Percentiles rank a stretch among this genome's conserved stretches.
Evolutionary conservation across 2,888 invertebrate genomes (phyloP).

Genomic region (Parochlus steinenii): DNA sequence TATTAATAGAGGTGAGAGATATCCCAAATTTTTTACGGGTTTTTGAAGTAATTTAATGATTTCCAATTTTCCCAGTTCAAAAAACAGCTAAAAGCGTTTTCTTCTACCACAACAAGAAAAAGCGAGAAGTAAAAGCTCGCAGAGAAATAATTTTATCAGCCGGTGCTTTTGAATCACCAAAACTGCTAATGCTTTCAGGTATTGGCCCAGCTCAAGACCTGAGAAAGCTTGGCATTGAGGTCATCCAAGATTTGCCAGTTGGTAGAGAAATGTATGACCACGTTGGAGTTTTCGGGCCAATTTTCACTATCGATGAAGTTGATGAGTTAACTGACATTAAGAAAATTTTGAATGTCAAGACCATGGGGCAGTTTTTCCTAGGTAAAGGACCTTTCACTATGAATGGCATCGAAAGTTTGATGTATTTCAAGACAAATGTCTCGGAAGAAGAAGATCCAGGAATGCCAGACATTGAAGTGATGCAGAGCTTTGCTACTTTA

Average conservation of each 20-base stretch:
- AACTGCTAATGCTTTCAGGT: constrained; percentile 77
- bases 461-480: constrained; percentile 46
- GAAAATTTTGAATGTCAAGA: constrained; percentile 13
- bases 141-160: constrained; percentile 78
- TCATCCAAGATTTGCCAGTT: constrained; percentile 47
- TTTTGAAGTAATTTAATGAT: no score
- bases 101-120: constrained; percentile 32
- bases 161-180: constrained; percentile 78
- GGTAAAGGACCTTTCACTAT: constrained; percentile 34
- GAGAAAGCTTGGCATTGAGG: constrained; percentile 35
- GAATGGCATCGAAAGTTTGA: constrained; percentile 51
- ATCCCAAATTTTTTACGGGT: no score
- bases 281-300: constrained; percentile 34
- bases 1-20: constrained; percentile 26
- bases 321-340: constrained; percentile 29
- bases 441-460: constrained; percentile 36
- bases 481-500: constrained; percentile 39
- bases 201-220: constrained; percentile 39
- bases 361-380: constrained; percentile 14
- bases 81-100: constrained; percentile 33
- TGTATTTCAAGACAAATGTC: constrained; percentile 40
- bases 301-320: constrained; percentile 26
- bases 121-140: constrained; percentile 36
- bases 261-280: constrained; percentile 49
- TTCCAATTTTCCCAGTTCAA: constrained; percentile 33